Conservation (phyloP, 2,113 vertebrate genomes). For the Pantherophis guttatus region DNA sequence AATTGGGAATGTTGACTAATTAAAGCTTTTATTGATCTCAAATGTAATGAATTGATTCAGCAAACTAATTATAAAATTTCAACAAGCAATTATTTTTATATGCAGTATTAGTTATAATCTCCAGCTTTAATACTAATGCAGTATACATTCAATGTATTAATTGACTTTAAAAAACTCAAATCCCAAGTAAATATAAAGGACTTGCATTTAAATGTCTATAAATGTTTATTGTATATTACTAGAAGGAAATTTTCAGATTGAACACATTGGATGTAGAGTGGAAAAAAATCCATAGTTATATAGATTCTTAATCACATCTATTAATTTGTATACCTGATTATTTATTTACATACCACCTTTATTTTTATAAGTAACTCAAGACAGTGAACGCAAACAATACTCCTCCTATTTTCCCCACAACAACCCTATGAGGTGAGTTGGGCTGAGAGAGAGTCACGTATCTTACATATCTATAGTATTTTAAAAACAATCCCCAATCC, state of each 20-base stretch:
- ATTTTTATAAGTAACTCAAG: too few species aligned
- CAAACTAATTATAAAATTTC: neutral
- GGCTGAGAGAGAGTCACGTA: neutral
- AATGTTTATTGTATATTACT: neutral
- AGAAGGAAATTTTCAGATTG: neutral
- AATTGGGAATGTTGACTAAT: neutral
- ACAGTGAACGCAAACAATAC: too few species aligned
- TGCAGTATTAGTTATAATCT: neutral
- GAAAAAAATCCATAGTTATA: neutral
- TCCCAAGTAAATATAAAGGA: neutral
- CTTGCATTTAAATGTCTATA: neutral
- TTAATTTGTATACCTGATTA: neutral
- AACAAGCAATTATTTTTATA: neutral
- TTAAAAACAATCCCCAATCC: neutral
- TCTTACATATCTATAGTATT: neutral
- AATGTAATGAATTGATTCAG: neutral
- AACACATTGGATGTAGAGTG: neutral
- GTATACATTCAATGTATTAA: neutral
- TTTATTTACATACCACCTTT: neutral
- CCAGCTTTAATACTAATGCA: neutral
- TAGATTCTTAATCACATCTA: neutral
- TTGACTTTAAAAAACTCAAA: neutral
- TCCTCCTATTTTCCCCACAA: too few species aligned
- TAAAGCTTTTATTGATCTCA: neutral
- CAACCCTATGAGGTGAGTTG: neutral